These are phyloP conservation scores for Epicauta chinensis DNA, from an alignment of 1,140 invertebrate genomes.

Conservation along the genomic window DNA sequence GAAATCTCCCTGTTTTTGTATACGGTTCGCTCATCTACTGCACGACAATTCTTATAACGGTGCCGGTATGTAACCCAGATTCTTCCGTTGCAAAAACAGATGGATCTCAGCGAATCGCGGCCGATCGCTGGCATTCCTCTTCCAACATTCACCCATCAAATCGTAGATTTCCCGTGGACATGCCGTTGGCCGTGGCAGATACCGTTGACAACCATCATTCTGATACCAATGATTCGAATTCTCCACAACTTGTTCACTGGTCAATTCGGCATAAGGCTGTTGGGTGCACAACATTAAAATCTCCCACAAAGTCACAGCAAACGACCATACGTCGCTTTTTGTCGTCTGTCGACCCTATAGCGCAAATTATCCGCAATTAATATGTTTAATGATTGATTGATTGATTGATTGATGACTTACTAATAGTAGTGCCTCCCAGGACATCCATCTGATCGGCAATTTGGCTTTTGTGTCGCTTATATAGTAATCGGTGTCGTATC, in stretches of 20 bases:
- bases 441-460: slow-evolving; percentile 71
- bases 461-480: slow-evolving; percentile 74
- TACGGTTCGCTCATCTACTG: neutral
- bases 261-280: slow-evolving; percentile 65
- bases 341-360: slow-evolving; percentile 63
- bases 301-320: slow-evolving; percentile 73
- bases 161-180: slow-evolving; percentile 83
- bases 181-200: slow-evolving; percentile 69
- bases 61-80: slow-evolving; percentile 63
- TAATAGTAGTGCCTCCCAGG: slow-evolving; percentile 77
- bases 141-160: slow-evolving; percentile 87
- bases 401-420: slow-evolving; percentile 49
- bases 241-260: slow-evolving; percentile 68
- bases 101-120: slow-evolving; percentile 84
- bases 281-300: slow-evolving; percentile 66
- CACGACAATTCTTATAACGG: slow-evolving; percentile 3
- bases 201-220: slow-evolving; percentile 49
- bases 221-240: slow-evolving; percentile 64
- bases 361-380: neutral
- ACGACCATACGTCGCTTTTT: slow-evolving; percentile 73
- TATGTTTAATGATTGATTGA: too few species aligned
- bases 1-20: neutral
- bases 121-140: slow-evolving; percentile 65
- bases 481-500: slow-evolving; percentile 79
- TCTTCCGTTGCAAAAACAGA: slow-evolving; percentile 79